A percentile compares a stretch with the other conserved stretches of the same genome.
These are phyloP conservation scores for Drosophila anomelani DNA, from an alignment of 2,888 invertebrate genomes.

Conservation along the genomic window DNA sequence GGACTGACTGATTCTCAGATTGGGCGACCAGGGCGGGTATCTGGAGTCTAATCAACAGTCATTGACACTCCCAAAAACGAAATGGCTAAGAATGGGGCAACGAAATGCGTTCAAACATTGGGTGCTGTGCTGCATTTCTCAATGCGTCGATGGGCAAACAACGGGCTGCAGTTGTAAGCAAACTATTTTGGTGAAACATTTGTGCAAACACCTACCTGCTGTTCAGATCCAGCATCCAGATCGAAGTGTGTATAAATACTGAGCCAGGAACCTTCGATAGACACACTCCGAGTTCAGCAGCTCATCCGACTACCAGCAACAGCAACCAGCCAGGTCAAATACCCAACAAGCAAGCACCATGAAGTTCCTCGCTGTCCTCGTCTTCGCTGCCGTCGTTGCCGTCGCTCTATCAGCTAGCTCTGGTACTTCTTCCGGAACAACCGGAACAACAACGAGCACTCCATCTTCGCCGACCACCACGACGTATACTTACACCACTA, in stretches of 20 bases:
- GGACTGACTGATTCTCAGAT: constrained; percentile 1
- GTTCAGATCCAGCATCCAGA: neutral
- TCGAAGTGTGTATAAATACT: constrained; percentile 53
- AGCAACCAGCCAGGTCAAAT: constrained; percentile 7
- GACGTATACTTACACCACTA: constrained; percentile 46
- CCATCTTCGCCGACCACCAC: constrained; percentile 25
- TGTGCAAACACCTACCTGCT: constrained; percentile 52
- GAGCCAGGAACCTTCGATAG: constrained; percentile 25
- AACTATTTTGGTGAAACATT: constrained; percentile 34
- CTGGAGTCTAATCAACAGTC: constrained; percentile 6
- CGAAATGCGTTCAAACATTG: constrained; percentile 28
- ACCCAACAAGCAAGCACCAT: constrained; percentile 36
- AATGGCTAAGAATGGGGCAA: constrained; percentile 3
- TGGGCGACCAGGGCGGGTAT: too few relatives aligned
- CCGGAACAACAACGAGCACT: neutral
- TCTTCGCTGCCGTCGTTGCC: constrained; percentile 38
- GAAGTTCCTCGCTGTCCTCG: constrained; percentile 56
- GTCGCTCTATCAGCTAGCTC: neutral
- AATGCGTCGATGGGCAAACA: constrained; percentile 42
- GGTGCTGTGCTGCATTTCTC: constrained; percentile 49
- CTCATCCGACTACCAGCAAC: constrained; percentile 37
- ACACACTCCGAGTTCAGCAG: constrained; percentile 54
- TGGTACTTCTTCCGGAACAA: neutral
- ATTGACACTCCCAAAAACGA: constrained; percentile 18
- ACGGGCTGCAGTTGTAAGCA: neutral